phyloP scores from a whole-genome alignment of 2,888 invertebrate species.

The Tolmerus cingulatus region DNA sequence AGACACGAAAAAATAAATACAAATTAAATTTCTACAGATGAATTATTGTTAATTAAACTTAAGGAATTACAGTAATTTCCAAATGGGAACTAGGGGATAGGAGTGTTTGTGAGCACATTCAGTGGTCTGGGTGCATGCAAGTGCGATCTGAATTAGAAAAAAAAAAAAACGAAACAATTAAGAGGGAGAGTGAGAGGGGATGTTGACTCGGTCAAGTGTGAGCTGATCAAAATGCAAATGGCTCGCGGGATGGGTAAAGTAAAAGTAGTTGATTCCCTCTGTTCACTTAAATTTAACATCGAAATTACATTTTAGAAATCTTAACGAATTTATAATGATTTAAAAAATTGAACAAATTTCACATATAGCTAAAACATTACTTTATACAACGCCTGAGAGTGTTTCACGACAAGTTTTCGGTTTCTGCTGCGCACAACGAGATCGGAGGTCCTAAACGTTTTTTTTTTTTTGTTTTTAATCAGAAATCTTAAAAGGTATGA shows the following conservation, averaged over 20 bases:
- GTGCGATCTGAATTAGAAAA: neutral
- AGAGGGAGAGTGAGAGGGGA: neutral
- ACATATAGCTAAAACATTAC: constrained; percentile 38
- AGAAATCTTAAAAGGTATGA: constrained; percentile 21
- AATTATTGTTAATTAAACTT: constrained; percentile 35
- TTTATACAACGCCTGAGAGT: constrained; percentile 38
- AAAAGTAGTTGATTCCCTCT: constrained; percentile 27
- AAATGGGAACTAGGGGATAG: neutral
- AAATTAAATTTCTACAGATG: constrained; percentile 34
- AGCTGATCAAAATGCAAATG: neutral
- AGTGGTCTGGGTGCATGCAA: neutral
- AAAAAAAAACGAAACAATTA: neutral
- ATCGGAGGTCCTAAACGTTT: neutral
- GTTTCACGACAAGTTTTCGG: constrained; percentile 27
- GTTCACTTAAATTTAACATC: constrained; percentile 37
- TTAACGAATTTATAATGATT: constrained; percentile 39
- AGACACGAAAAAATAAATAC: constrained; percentile 38
- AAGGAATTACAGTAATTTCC: constrained; percentile 22
- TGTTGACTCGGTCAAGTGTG: neutral
- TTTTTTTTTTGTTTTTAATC: neutral
- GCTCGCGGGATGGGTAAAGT: neutral
- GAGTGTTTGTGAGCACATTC: neutral
- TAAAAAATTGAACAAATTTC: constrained; percentile 38
- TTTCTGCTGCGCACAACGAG: constrained; percentile 11
- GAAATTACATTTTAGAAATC: constrained; percentile 36